Evolutionary conservation across 2,797 vertebrate species (phyloP).

Genomic region (Argyrosomus regius): DNA sequence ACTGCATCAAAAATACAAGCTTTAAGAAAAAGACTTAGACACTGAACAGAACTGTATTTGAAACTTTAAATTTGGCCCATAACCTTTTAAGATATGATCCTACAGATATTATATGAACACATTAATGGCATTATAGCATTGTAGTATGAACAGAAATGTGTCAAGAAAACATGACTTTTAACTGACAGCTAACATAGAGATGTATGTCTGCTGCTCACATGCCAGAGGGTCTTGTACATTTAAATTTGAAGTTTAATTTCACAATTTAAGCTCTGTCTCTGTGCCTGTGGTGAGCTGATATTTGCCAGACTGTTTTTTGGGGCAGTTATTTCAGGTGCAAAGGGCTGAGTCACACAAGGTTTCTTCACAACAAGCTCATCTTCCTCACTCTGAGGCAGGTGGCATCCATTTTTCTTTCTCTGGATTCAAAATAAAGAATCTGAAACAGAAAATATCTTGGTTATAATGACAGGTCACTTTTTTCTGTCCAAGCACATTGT

Average conservation of each 20-base stretch:
- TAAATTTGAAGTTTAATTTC: too few relatives aligned
- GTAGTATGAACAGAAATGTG: background rate
- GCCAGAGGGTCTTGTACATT: too few relatives aligned
- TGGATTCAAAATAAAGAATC: background rate
- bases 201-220: background rate
- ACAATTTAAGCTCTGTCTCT: too few relatives aligned
- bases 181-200: background rate
- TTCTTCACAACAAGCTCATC: too few relatives aligned
- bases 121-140: background rate
- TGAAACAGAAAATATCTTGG: background rate
- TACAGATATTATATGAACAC: background rate
- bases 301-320: too few relatives aligned
- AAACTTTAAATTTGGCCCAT: background rate
- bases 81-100: background rate
- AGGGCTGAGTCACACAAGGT: too few relatives aligned
- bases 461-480: background rate
- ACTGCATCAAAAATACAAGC: background rate
- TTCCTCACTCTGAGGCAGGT: background rate
- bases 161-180: too few relatives aligned
- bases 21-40: too few relatives aligned
- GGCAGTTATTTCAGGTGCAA: too few relatives aligned
- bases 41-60: background rate
- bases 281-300: too few relatives aligned
- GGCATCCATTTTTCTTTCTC: background rate
- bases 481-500: background rate